Evolutionary conservation across 2,888 invertebrate species (phyloP).

Genomic region (Limnephilus rhombicus): DNA sequence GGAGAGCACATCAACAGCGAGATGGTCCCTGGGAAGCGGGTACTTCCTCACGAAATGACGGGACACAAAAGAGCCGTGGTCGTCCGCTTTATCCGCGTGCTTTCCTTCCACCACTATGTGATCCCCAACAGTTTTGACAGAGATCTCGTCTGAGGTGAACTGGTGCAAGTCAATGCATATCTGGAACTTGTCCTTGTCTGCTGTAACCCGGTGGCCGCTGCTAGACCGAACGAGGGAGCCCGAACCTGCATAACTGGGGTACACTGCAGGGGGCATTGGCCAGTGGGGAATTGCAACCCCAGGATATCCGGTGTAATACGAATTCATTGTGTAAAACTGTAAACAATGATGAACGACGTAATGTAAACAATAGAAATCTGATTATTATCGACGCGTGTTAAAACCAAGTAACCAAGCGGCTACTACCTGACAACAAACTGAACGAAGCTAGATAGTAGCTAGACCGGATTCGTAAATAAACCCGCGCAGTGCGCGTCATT

Average conservation of each 20-base stretch:
- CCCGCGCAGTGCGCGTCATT: background rate
- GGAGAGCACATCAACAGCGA: conserved; percentile 83
- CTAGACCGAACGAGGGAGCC: background rate
- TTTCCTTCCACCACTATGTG: conserved; percentile 86
- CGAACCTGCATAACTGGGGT: background rate
- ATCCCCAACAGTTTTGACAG: conserved; percentile 85
- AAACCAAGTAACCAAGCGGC: background rate
- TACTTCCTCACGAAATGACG: conserved; percentile 87
- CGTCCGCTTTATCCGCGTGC: conserved; percentile 87
- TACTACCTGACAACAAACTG: background rate
- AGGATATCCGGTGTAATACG: background rate
- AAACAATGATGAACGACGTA: background rate
- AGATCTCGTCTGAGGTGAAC: conserved; percentile 86
- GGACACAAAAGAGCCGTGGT: conserved; percentile 83
- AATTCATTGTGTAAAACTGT: background rate
- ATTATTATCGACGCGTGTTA: background rate
- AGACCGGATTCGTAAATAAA: background rate
- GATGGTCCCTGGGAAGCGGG: conserved; percentile 84
- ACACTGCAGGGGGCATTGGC: conserved; percentile 25
- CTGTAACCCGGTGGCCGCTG: background rate
- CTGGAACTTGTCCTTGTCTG: conserved; percentile 79
- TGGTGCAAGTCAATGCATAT: conserved; percentile 87
- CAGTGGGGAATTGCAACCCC: conserved; percentile 4
- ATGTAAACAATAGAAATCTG: background rate
- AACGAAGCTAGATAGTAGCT: too few relatives aligned